These are phyloP conservation scores for Phthorimaea operculella DNA, from an alignment of 1,140 invertebrate genomes.

Conservation along the genomic window DNA sequence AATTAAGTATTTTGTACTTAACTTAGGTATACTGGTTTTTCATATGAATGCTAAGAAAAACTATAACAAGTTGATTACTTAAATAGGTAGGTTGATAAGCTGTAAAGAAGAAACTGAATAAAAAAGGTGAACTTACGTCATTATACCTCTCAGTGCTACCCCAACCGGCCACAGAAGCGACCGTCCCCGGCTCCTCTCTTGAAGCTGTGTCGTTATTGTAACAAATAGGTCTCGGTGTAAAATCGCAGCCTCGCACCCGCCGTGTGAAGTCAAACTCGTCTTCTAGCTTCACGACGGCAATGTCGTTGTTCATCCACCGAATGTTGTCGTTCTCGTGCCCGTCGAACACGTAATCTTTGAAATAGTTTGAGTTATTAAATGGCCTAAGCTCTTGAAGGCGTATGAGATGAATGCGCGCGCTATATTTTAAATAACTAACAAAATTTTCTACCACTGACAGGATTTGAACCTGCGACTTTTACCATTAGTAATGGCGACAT, in stretches of 20 bases:
- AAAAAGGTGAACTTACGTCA: constrained; percentile 8
- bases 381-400: no score
- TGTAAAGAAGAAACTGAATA: no score
- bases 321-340: constrained; percentile 56
- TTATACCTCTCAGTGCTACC: constrained; percentile 12
- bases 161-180: constrained; percentile 10
- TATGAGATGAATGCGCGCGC: no score
- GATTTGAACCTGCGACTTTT: no score
- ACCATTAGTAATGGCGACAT: no score
- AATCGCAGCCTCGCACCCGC: constrained; percentile 12
- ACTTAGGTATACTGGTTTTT: no score
- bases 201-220: constrained; percentile 7
- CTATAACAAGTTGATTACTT: no score
- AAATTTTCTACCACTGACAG: no score
- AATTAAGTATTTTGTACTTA: no score
- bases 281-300: constrained; percentile 50
- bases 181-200: constrained; percentile 6
- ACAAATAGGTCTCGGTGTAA: constrained; percentile 11
- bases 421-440: no score
- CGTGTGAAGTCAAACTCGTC: constrained; percentile 47
- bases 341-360: constrained; percentile 51
- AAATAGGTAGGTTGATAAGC: no score
- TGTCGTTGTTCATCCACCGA: constrained; percentile 59
- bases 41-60: no score
- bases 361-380: not conserved